Evolutionary conservation across 2,888 invertebrate species (phyloP), one percentile per base, ranked within the genome.

Genomic region (Villa cingulata): DNA sequence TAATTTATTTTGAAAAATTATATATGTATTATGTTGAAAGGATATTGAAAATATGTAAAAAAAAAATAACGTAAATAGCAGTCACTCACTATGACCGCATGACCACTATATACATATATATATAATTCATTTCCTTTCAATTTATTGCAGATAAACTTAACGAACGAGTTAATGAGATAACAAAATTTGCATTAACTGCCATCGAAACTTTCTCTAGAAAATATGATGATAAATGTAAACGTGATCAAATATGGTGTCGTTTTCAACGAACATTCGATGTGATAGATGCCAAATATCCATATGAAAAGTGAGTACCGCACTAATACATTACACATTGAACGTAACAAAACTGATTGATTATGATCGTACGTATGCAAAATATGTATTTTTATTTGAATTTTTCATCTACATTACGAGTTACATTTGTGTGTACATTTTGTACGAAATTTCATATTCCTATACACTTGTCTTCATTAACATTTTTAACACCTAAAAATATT

Each of bases 101-200:
- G n/a, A n/a, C n/a, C n/a, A n/a, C n/a, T n/a, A n/a, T n/a, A n/a
- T n/a, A n/a, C 27, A 27, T 27, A 27, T 27, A 2, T 27, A 27
- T 27, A 27, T 27, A 12, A 32, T 32, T 29, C 7, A 3, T 29
- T 29, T 29, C 3, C 10, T 27, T 27, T 27, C 10, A 12, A 29
- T 48, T 44, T 29, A 40, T 48, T 62, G 38, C 53, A 65, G 65
- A 62, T 51, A 51, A 55, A 51, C 46, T 58, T 56, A 71, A 73
- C 60, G 56, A 65, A 62, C 57, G 71, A 62, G 64, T 66, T 69
- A 61, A 73, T 64, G 60, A 73, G 66, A 53, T 68, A 60, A 39
- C 73, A 66, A 53, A 72, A 54, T 61, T 76, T 55, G 57, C 75
- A 37, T 68, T 72, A 45, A 72, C 72, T 34, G 57, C 62, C 6